Evolutionary conservation across 2,113 vertebrate genomes (phyloP).

Genomic region (Chaetodon auriga): DNA sequence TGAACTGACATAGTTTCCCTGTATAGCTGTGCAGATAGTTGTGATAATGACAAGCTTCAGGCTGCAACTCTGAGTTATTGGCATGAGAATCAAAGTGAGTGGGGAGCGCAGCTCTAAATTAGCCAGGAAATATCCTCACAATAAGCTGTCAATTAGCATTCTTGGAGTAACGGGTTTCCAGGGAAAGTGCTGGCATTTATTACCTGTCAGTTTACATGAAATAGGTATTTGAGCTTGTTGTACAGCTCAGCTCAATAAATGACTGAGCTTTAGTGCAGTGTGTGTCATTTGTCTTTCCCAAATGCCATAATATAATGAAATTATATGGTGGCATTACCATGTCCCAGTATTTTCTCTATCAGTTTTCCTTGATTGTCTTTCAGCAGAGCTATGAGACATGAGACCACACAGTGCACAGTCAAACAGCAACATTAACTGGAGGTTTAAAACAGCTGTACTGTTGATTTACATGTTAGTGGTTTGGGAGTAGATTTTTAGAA

Average conservation of each 20-base stretch:
- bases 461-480: background rate
- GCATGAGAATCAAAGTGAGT: conserved; percentile 26
- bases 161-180: background rate
- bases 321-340: background rate
- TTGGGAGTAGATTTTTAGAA: background rate
- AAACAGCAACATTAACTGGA: background rate
- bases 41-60: conserved; percentile 30
- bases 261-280: background rate
- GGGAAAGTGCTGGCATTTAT: background rate
- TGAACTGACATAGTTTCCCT: conserved; percentile 6
- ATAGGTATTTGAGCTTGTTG: background rate
- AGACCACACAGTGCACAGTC: background rate
- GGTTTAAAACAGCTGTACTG: background rate
- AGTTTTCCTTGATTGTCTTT: conserved; percentile 4
- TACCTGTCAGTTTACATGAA: background rate
- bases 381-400: background rate
- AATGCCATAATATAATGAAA: background rate
- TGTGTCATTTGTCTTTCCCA: conserved; percentile 1
- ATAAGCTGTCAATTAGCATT: conserved; percentile 22
- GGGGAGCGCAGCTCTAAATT: conserved; percentile 12
- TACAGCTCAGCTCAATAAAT: conserved; percentile 8
- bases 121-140: conserved; percentile 16
- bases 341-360: background rate
- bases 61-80: conserved; percentile 25
- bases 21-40: conserved; percentile 8